Conservation (phyloP, 2,113 vertebrate genomes). For the Crotalus viridis region DNA sequence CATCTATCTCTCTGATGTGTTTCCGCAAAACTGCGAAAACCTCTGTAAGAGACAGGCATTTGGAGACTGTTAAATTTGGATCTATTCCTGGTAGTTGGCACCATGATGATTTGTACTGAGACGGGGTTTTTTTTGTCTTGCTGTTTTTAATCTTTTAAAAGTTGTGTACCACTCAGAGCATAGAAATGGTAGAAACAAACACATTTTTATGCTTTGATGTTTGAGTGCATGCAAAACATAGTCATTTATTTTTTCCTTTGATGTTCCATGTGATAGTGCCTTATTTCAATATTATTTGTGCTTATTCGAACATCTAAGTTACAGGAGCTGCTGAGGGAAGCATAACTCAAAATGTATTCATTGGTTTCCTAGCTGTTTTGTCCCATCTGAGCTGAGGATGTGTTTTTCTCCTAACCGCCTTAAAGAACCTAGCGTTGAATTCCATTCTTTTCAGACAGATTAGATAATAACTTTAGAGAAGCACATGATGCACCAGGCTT, state of each 20-base stretch:
- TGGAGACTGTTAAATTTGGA: background rate
- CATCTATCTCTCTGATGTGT: background rate
- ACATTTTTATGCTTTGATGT: background rate
- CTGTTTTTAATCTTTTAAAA: background rate
- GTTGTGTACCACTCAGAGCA: background rate
- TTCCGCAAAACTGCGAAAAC: background rate
- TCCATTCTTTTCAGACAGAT: slow-evolving; percentile 29
- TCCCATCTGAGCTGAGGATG: slow-evolving; percentile 3
- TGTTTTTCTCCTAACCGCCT: slow-evolving; percentile 5
- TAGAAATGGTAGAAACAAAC: background rate
- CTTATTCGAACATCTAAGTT: background rate
- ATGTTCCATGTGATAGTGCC: background rate
- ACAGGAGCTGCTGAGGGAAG: background rate
- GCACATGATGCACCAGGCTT: background rate
- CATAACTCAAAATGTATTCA: slow-evolving; percentile 18
- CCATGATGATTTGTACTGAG: background rate
- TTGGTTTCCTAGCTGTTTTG: background rate
- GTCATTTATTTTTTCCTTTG: background rate
- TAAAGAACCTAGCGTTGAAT: slow-evolving; percentile 5
- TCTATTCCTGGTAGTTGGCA: background rate
- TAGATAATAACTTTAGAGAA: slow-evolving; percentile 26
- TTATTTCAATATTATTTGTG: background rate
- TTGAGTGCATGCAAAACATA: background rate
- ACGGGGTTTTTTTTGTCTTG: background rate
- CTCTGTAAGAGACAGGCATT: background rate